A percentile compares a stretch with the other conserved stretches of the same genome.
Evolutionary conservation across 1,140 invertebrate species (phyloP).

Genomic region (Pararge aegeria): DNA sequence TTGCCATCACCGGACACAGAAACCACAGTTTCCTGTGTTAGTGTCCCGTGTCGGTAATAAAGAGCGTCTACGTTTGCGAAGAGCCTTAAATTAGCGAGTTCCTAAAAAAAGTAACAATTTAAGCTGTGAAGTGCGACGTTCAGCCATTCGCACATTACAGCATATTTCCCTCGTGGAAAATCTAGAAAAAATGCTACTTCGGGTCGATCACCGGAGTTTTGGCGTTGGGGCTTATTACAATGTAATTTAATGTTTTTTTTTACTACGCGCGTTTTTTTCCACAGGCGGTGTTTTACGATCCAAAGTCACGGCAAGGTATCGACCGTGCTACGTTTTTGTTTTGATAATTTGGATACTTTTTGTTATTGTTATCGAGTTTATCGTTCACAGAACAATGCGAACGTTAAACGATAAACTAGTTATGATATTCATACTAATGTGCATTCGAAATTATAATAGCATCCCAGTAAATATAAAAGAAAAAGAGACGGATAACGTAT

Average conservation of each 20-base stretch:
- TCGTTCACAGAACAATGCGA: too few species aligned
- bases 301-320: conserved; percentile 65
- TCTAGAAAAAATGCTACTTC: conserved; percentile 46
- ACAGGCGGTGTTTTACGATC: conserved; percentile 55
- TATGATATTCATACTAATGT: too few species aligned
- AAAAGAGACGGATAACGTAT: too few species aligned
- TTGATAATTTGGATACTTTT: conserved; percentile 11
- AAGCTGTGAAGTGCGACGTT: conserved; percentile 20
- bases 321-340: conserved; percentile 39
- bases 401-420: too few species aligned
- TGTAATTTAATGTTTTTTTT: conserved; percentile 70
- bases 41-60: too few species aligned
- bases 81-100: too few species aligned
- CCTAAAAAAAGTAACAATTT: background rate
- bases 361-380: background rate
- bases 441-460: too few species aligned
- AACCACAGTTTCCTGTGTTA: too few species aligned
- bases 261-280: conserved; percentile 53
- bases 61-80: too few species aligned
- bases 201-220: conserved; percentile 64
- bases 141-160: conserved; percentile 24
- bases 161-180: conserved; percentile 70
- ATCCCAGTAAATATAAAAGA: too few species aligned
- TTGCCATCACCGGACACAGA: too few species aligned
- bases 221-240: conserved; percentile 62